Percentiles rank a stretch among this genome's conserved stretches.
Conservation (phyloP, 2,113 vertebrate species). For the Rynchops niger region DNA sequence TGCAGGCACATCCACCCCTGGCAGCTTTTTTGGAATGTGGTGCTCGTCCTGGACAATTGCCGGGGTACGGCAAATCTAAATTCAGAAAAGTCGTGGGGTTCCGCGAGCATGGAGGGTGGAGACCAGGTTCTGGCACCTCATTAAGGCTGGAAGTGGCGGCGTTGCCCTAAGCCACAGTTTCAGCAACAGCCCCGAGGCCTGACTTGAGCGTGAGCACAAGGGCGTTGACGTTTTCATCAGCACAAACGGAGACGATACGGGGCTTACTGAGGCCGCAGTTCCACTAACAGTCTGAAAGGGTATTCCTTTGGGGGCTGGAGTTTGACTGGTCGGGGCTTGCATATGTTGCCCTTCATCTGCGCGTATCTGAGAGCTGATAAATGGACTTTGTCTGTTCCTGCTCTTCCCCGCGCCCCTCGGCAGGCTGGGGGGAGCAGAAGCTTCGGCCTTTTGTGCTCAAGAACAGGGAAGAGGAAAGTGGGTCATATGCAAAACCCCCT, state of each 20-base stretch:
- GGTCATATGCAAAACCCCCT: fast-evolving
- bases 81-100: fast-evolving
- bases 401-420: background rate
- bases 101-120: background rate
- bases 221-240: background rate
- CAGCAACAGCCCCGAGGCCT: background rate
- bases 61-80: background rate
- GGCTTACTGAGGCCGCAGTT: background rate
- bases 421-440: background rate
- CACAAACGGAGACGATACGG: background rate
- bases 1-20: background rate
- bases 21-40: background rate
- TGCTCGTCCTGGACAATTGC: background rate
- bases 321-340: background rate
- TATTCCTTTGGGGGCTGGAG: background rate
- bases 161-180: fast-evolving
- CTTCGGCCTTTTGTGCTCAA: background rate
- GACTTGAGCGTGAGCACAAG: background rate
- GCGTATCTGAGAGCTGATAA: background rate
- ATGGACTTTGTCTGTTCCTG: background rate
- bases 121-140: background rate
- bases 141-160: background rate
- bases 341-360: background rate
- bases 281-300: background rate
- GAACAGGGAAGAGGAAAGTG: background rate